Percentiles rank a stretch among this genome's conserved stretches.
These are phyloP conservation scores for Leptinotarsa tumamoca DNA, from an alignment of 2,888 invertebrate genomes.

Conservation along the genomic window DNA sequence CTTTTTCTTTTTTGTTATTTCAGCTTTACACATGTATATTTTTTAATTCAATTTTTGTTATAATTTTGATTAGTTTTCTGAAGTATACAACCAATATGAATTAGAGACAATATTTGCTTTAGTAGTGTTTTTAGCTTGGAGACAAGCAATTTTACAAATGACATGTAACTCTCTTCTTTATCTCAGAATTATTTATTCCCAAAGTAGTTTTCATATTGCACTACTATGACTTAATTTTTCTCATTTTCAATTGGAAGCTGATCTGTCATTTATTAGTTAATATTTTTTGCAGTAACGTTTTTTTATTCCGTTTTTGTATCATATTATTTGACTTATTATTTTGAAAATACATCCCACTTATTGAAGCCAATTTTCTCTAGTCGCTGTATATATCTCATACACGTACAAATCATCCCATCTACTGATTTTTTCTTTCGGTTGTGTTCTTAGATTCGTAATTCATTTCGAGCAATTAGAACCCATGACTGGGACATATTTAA, in stretches of 20 bases:
- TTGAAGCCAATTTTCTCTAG: slow-evolving; percentile 60
- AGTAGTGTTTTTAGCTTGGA: neutral
- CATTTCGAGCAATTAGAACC: slow-evolving; percentile 3
- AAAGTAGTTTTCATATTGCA: neutral
- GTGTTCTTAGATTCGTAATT: slow-evolving; percentile 36
- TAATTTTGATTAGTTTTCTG: slow-evolving; percentile 31
- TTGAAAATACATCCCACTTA: slow-evolving; percentile 58
- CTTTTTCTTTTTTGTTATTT: slow-evolving; percentile 26
- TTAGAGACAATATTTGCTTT: slow-evolving; percentile 11
- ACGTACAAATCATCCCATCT: slow-evolving; percentile 59
- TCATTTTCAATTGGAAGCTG: slow-evolving; percentile 2
- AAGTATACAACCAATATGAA: slow-evolving; percentile 5
- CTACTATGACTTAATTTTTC: neutral
- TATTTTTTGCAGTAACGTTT: slow-evolving; percentile 17
- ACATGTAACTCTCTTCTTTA: too few species aligned
- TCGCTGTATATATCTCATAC: slow-evolving; percentile 62
- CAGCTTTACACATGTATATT: slow-evolving; percentile 22
- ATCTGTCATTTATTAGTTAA: neutral
- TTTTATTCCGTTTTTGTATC: slow-evolving; percentile 25
- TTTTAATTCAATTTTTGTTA: slow-evolving; percentile 27
- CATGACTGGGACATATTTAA: slow-evolving; percentile 49
- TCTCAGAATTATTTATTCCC: neutral
- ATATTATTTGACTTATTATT: slow-evolving; percentile 41
- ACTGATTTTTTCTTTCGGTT: slow-evolving; percentile 44
- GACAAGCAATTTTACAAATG: too few species aligned